Conservation (phyloP, 2,888 invertebrate species). For the Pardosa pseudoannulata region DNA sequence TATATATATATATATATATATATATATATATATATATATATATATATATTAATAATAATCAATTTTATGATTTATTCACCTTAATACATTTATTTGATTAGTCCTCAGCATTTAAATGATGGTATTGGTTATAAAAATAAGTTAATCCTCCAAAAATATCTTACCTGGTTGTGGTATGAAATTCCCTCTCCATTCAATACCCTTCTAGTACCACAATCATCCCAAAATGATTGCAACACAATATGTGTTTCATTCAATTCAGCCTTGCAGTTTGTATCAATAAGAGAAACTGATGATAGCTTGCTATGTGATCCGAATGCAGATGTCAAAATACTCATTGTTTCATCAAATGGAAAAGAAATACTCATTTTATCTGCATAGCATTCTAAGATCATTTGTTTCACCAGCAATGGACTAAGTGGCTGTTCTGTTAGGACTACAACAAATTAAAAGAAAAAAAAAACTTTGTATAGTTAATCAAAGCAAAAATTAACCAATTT, state of each 20-base stretch:
- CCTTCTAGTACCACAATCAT: conserved; percentile 54
- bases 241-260: conserved; percentile 53
- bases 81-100: too few relatives aligned
- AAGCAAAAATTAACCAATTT: too few relatives aligned
- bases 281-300: conserved; percentile 33
- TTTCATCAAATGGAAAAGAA: conserved; percentile 42
- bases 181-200: conserved; percentile 34
- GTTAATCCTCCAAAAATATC: too few relatives aligned
- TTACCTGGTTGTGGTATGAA: conserved; percentile 63
- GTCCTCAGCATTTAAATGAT: too few relatives aligned
- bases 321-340: conserved; percentile 29
- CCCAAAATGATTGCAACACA: conserved; percentile 51
- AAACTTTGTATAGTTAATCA: too few relatives aligned
- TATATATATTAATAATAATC: too few relatives aligned
- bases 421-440: conserved; percentile 18
- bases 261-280: conserved; percentile 42
- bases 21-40: too few relatives aligned
- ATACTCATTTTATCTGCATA: conserved; percentile 42
- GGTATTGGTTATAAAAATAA: too few relatives aligned
- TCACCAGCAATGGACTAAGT: conserved; percentile 25
- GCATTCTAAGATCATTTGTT: conserved; percentile 49
- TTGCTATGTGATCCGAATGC: conserved; percentile 23
- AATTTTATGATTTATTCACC: too few relatives aligned
- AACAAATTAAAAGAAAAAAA: too few relatives aligned
- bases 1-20: too few relatives aligned